phyloP scores from a whole-genome alignment of 2,113 vertebrate species.

The Syngnathus floridae region DNA sequence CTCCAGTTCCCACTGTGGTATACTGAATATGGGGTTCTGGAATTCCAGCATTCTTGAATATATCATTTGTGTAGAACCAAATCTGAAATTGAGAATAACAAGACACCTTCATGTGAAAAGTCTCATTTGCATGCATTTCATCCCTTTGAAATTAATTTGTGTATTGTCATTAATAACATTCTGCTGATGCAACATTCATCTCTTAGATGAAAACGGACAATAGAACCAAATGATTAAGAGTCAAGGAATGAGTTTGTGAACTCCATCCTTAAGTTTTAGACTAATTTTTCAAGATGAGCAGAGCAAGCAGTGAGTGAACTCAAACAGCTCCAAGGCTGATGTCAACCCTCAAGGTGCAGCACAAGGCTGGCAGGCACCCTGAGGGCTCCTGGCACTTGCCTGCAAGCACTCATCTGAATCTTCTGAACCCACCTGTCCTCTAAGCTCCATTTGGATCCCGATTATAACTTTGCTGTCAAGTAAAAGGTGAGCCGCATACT shows the following conservation, averaged over 20 bases:
- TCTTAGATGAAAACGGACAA: constrained; percentile 34
- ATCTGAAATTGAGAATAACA: constrained; percentile 70
- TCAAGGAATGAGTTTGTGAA: not conserved
- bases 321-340: not conserved
- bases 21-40: constrained; percentile 75
- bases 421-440: constrained; percentile 7
- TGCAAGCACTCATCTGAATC: constrained; percentile 14
- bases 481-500: not conserved
- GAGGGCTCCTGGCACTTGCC: not conserved
- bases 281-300: not conserved
- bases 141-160: constrained; percentile 65
- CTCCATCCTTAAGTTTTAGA: not conserved
- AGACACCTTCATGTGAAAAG: not conserved
- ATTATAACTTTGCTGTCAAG: not conserved
- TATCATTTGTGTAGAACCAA: constrained; percentile 89
- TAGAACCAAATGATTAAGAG: not conserved
- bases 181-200: constrained; percentile 61
- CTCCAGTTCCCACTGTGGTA: constrained; percentile 79
- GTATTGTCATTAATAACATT: constrained; percentile 65
- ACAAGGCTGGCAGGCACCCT: constrained; percentile 9
- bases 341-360: constrained; percentile 9
- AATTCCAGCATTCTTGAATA: constrained; percentile 79
- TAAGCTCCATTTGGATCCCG: not conserved
- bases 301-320: not conserved
- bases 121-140: constrained; percentile 34